phyloP scores from a whole-genome alignment of 2,888 invertebrate species.

The Netelia melanura region DNA sequence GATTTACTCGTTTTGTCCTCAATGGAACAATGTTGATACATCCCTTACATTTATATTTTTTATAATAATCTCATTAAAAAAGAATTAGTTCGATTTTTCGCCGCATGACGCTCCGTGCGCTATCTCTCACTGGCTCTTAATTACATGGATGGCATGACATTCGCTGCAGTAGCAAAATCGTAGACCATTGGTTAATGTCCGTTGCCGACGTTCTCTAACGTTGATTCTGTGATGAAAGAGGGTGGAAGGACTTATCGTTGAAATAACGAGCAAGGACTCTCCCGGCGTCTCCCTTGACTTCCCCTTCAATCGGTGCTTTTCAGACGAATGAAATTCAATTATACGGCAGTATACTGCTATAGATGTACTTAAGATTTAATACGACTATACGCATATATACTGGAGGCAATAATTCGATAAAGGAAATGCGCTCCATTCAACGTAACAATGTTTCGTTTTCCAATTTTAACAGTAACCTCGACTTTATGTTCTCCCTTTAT shows the following conservation, averaged over 20 bases:
- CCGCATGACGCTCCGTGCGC: too few species aligned
- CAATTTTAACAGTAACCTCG: background rate
- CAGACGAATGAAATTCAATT: conserved; percentile 53
- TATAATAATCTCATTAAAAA: too few species aligned
- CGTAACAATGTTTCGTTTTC: conserved; percentile 15
- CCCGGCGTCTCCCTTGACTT: conserved; percentile 24
- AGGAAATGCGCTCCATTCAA: conserved; percentile 1
- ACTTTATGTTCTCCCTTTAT: too few species aligned
- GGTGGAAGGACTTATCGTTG: conserved; percentile 21
- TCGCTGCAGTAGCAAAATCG: background rate
- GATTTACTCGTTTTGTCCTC: too few species aligned
- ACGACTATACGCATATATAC: background rate
- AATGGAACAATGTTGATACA: too few species aligned
- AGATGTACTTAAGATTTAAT: conserved; percentile 20
- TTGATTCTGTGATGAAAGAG: conserved; percentile 19
- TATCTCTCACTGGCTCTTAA: background rate
- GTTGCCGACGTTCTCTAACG: conserved; percentile 14
- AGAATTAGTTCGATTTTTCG: too few species aligned
- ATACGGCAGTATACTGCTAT: conserved; percentile 13
- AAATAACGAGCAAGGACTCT: conserved; percentile 55
- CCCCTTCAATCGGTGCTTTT: conserved; percentile 33
- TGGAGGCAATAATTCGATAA: conserved; percentile 17
- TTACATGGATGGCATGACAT: background rate
- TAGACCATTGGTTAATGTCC: conserved; percentile 32
- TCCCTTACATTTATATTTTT: too few species aligned